phyloP scores from a whole-genome alignment of 2,797 vertebrate genomes.

The Sphenodon punctatus region DNA sequence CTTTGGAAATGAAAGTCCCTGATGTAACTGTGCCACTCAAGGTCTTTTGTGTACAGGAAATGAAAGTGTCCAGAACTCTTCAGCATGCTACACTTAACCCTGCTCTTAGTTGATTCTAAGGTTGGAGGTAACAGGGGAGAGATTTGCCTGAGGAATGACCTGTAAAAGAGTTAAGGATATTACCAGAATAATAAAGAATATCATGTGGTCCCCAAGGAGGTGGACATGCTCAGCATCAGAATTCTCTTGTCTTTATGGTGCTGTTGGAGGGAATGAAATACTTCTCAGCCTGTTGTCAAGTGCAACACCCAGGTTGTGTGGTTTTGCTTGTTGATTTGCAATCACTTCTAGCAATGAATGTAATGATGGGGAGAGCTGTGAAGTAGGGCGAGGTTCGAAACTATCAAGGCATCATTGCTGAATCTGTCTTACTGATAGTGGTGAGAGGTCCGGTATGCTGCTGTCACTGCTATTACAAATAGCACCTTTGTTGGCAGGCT shows the following conservation, averaged over 20 bases:
- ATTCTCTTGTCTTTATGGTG: neutral
- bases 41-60: neutral
- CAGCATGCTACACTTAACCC: neutral
- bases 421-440: neutral
- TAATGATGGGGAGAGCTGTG: constrained; percentile 4
- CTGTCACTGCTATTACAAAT: neutral
- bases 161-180: constrained; percentile 23
- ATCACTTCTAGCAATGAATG: neutral
- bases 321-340: constrained; percentile 14
- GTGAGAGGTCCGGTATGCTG: neutral
- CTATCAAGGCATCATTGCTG: neutral
- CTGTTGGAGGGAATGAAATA: neutral
- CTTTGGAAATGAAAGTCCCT: neutral
- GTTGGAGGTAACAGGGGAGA: neutral
- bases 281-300: neutral
- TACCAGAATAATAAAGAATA: neutral
- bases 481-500: neutral
- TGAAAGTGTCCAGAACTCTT: neutral
- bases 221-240: neutral
- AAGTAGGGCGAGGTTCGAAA: neutral
- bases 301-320: neutral
- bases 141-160: constrained; percentile 27
- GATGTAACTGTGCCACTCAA: neutral
- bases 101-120: neutral
- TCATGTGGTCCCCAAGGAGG: constrained; percentile 5